A percentile compares a stretch with the other conserved stretches of the same genome.
Conservation (phyloP, 2,888 invertebrate species). For the Drosophila nr. fundita region DNA sequence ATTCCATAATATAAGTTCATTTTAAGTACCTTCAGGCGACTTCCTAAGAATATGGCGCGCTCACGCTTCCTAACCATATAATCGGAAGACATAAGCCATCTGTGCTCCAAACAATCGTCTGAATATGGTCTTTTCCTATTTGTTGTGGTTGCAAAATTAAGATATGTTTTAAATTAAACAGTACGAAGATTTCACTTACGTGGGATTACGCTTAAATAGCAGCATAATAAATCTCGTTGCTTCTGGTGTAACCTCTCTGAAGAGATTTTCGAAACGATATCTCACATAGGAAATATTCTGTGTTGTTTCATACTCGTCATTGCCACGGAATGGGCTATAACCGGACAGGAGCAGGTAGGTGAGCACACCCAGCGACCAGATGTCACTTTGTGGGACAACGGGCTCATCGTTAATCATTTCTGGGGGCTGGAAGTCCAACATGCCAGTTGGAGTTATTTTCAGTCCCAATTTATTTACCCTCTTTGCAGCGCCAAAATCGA, state of each 20-base stretch:
- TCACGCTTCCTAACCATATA: slow-evolving; percentile 97
- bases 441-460: slow-evolving; percentile 87
- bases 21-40: slow-evolving; percentile 89
- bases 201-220: slow-evolving; percentile 96
- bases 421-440: slow-evolving; percentile 92
- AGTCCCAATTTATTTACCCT: slow-evolving; percentile 92
- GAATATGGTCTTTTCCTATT: slow-evolving; percentile 95
- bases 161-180: background rate
- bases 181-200: slow-evolving; percentile 86
- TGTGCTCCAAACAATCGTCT: slow-evolving; percentile 97
- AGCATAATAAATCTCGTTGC: slow-evolving; percentile 97
- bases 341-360: slow-evolving; percentile 97
- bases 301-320: slow-evolving; percentile 92
- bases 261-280: slow-evolving; percentile 96
- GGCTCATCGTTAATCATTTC: slow-evolving; percentile 95
- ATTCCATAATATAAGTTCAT: background rate
- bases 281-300: slow-evolving; percentile 97
- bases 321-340: slow-evolving; percentile 94
- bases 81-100: slow-evolving; percentile 97
- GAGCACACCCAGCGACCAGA: slow-evolving; percentile 97
- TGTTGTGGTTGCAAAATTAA: slow-evolving; percentile 1
- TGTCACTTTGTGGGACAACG: slow-evolving; percentile 95
- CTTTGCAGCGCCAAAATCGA: slow-evolving; percentile 96
- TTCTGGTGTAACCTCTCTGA: slow-evolving; percentile 97
- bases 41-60: slow-evolving; percentile 93